A percentile compares a stretch with the other conserved stretches of the same genome.
Conservation (phyloP, 2,888 invertebrate species). For the Agrilus cyanescens region DNA sequence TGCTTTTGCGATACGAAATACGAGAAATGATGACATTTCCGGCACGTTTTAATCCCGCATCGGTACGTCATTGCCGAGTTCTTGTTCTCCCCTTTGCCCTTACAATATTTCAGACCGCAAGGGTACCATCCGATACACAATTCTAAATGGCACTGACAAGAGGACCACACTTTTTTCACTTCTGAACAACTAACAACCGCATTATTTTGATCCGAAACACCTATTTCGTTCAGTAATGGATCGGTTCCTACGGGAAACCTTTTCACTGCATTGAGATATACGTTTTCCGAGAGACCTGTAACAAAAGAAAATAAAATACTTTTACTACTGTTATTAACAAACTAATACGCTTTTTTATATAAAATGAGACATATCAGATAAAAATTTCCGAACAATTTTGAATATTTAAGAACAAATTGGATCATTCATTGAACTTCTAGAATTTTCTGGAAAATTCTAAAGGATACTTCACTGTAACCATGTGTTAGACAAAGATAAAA, state of each 20-base stretch:
- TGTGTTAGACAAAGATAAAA: too few species aligned
- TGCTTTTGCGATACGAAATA: slow-evolving; percentile 77
- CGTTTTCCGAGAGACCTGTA: slow-evolving; percentile 58
- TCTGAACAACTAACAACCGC: slow-evolving; percentile 45
- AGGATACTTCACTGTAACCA: too few species aligned
- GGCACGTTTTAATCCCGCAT: slow-evolving; percentile 93
- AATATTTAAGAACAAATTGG: too few species aligned
- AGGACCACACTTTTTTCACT: slow-evolving; percentile 54
- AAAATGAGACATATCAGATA: too few species aligned
- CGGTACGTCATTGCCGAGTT: slow-evolving; percentile 63
- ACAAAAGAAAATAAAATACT: slow-evolving; percentile 15
- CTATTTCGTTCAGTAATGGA: slow-evolving; percentile 16
- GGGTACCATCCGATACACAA: slow-evolving; percentile 93
- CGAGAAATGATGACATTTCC: slow-evolving; percentile 77
- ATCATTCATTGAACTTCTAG: too few species aligned
- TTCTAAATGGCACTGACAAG: slow-evolving; percentile 78
- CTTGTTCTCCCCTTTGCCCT: slow-evolving; percentile 40
- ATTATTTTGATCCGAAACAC: slow-evolving; percentile 8
- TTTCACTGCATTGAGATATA: slow-evolving; percentile 59
- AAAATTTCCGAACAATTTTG: too few species aligned
- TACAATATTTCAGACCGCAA: slow-evolving; percentile 90
- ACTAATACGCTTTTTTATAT: too few species aligned
- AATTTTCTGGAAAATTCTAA: too few species aligned
- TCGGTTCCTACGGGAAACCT: slow-evolving; percentile 47
- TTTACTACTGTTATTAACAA: too few species aligned